Conservation (phyloP, 2,888 invertebrate species). For the Cataglyphis livida region DNA sequence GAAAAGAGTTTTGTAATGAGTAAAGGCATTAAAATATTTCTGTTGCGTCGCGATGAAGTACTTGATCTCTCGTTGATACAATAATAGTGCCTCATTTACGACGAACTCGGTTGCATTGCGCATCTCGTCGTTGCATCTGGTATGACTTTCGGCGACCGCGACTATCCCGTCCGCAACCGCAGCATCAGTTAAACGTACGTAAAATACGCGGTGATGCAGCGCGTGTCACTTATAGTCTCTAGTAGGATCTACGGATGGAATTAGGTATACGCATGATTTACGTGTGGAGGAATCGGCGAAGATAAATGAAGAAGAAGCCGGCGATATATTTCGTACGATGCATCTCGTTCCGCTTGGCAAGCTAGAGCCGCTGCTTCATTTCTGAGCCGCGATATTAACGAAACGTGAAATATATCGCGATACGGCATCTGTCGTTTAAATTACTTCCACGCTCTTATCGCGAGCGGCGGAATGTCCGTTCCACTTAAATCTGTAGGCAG, state of each 20-base stretch:
- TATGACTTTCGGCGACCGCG: slow-evolving; percentile 32
- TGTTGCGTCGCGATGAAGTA: not conserved
- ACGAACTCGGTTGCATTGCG: slow-evolving; percentile 18
- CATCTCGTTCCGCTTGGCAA: slow-evolving; percentile 38
- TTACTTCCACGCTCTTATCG: slow-evolving; percentile 15
- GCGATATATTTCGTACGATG: slow-evolving; percentile 26
- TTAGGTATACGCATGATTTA: slow-evolving; percentile 29
- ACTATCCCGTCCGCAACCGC: slow-evolving; percentile 24
- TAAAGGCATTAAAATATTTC: not conserved
- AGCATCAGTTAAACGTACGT: slow-evolving; percentile 45
- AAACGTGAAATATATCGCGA: slow-evolving; percentile 27
- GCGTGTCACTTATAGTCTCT: slow-evolving; percentile 37
- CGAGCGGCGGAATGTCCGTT: not conserved
- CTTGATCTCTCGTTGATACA: not conserved
- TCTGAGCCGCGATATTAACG: slow-evolving; percentile 19
- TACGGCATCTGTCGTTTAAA: slow-evolving; percentile 31
- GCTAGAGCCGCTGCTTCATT: slow-evolving; percentile 12
- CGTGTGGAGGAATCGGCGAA: slow-evolving; percentile 8
- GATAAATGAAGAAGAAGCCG: slow-evolving; percentile 47
- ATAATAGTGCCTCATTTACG: slow-evolving; percentile 8
- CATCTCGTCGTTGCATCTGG: slow-evolving; percentile 25
- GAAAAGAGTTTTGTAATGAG: not conserved
- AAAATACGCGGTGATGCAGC: slow-evolving; percentile 41
- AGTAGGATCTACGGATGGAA: slow-evolving; percentile 36
- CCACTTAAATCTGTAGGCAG: not conserved